Conservation (phyloP, 2,888 invertebrate species). For the Ophion slaviceki region DNA sequence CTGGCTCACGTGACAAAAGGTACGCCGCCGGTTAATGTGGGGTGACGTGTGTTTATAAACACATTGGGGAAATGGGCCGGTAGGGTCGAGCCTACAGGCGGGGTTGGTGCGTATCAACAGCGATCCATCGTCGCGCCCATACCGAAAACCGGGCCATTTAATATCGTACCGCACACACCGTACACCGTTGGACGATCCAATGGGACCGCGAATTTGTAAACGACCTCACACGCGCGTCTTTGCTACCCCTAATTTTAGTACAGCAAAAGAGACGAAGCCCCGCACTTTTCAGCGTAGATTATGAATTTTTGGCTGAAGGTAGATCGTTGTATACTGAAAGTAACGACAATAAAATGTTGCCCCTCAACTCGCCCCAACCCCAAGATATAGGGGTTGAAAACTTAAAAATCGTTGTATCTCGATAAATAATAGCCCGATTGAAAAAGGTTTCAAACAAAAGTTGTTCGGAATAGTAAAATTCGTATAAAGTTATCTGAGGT, state of each 20-base stretch:
- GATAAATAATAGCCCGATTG: no score
- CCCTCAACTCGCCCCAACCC: no score
- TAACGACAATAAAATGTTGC: no score
- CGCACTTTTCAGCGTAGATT: no score
- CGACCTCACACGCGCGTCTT: conserved; percentile 29
- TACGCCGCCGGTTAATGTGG: conserved; percentile 74
- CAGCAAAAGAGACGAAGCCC: no score
- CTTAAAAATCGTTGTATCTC: no score
- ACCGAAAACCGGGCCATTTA: conserved; percentile 46
- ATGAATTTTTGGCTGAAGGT: no score
- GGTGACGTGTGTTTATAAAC: conserved; percentile 78
- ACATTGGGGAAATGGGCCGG: conserved; percentile 65
- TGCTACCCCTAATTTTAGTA: neutral
- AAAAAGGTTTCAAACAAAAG: no score
- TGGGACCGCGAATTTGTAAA: conserved; percentile 59
- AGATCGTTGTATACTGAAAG: no score
- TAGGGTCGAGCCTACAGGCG: conserved; percentile 51
- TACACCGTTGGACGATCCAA: conserved; percentile 35
- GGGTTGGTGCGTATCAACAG: conserved; percentile 45
- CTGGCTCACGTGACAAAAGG: conserved; percentile 75
- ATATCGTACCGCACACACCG: conserved; percentile 50
- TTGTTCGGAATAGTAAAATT: no score
- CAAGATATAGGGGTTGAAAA: no score
- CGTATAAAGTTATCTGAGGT: no score
- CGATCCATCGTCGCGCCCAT: conserved; percentile 37